Base-by-base conservation (phyloP, 2,888 invertebrate species). In the Panopea generosa region DNA sequence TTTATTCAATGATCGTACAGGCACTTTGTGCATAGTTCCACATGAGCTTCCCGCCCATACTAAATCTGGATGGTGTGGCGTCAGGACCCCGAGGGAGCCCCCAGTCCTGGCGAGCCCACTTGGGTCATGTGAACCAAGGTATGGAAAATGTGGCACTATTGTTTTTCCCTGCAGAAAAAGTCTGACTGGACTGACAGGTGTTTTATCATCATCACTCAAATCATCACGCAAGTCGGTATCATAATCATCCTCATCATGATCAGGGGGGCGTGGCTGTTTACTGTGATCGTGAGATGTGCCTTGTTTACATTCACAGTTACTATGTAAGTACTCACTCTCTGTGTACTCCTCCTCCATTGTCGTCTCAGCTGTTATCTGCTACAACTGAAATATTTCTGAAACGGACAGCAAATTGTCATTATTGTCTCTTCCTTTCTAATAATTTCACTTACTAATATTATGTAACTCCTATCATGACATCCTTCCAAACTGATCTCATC, bases 1-100 rank as follows among this genome's bases (percentile, higher is more conserved):
- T 7, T 14, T 6, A 18, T 49, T 9, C 49, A 16, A 4, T 29
- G 27, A 18, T 6, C 14, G 49, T 40, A 67, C 24, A 65, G 74
- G 81, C 70, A 77, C 67, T 63, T 77, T 70, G 53, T 81, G 81
- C 81, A 81, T 77, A n/a, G 81, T 81, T 55, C 77, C 77, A 1
- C 74, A 65, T 38, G 81, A 81, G 65, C 81, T 81, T 2, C 81
- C 81, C 7, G 67, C 45, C 81, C 81, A 81, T 20, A 81, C 61
- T 14, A 81, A 45, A 33, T 81, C 81, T 38, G 71, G 71, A 26
- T 79, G 70, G 9, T 63, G 57, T 26, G 75, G 79, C 16, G 79
- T 70, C 22, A 79, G 75, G 45, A 62, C 67, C 33, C 68, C 68
- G 6, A 68, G 57, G 1, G 80, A 80, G 20, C 60, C 53, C 14